Conservation (phyloP, 2,797 vertebrate genomes). For the Trichosurus vulpecula region DNA sequence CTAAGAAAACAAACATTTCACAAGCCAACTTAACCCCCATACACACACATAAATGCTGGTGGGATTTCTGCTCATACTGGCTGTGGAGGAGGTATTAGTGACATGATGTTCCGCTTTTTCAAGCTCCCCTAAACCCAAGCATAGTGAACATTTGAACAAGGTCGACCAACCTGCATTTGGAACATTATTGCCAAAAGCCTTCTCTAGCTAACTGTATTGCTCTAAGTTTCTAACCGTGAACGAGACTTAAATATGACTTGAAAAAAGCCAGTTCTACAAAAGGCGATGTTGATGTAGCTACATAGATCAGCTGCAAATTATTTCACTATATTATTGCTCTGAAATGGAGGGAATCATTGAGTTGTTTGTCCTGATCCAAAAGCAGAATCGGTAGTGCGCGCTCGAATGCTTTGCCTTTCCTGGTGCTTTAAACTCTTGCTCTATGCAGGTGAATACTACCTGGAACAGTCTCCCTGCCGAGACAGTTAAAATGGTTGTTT, state of each 20-base stretch:
- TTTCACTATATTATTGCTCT: slow-evolving; percentile 80
- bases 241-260: slow-evolving; percentile 76
- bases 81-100: slow-evolving; percentile 74
- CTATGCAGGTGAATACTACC: slow-evolving; percentile 73
- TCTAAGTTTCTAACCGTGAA: slow-evolving; percentile 82
- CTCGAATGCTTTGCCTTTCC: slow-evolving; percentile 75
- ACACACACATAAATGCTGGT: slow-evolving; percentile 81
- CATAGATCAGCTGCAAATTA: slow-evolving; percentile 79
- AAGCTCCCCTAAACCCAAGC: slow-evolving; percentile 78
- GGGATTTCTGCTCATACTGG: slow-evolving; percentile 78
- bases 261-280: slow-evolving; percentile 80
- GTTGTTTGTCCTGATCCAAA: slow-evolving; percentile 76
- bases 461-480: slow-evolving; percentile 77
- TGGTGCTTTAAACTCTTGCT: slow-evolving; percentile 76
- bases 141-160: slow-evolving; percentile 77
- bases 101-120: slow-evolving; percentile 73
- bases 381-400: slow-evolving; percentile 73
- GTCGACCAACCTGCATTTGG: slow-evolving; percentile 74
- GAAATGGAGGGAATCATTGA: slow-evolving; percentile 80
- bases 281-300: slow-evolving; percentile 77
- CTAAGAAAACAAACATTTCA: slow-evolving; percentile 84
- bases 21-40: slow-evolving; percentile 79
- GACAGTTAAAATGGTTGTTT: slow-evolving; percentile 58
- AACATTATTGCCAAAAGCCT: slow-evolving; percentile 80
- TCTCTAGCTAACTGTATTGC: slow-evolving; percentile 81